These are phyloP conservation scores for Anhinga rufa DNA, from an alignment of 2,113 vertebrate species.

Conservation along the genomic window DNA sequence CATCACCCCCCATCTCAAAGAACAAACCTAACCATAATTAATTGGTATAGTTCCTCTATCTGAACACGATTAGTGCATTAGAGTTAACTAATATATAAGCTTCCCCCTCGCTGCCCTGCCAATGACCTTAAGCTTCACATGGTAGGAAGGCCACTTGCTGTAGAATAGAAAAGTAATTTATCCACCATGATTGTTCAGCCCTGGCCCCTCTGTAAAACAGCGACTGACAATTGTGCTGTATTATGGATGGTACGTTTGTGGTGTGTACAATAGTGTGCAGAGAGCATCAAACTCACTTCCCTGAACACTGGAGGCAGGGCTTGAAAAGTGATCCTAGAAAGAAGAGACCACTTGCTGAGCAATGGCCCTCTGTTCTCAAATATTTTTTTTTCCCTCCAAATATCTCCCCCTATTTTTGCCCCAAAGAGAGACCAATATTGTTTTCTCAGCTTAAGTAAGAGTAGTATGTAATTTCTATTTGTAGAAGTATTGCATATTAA, in stretches of 20 bases:
- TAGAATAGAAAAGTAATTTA: slow-evolving; percentile 62
- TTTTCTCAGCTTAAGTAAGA: slow-evolving; percentile 52
- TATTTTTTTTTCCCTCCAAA: neutral
- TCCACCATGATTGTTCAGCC: slow-evolving; percentile 38
- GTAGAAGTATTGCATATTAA: neutral
- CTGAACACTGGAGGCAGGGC: slow-evolving; percentile 10
- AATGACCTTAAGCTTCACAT: slow-evolving; percentile 58
- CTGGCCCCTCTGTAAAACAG: slow-evolving; percentile 57
- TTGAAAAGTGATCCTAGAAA: slow-evolving; percentile 13
- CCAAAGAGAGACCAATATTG: neutral
- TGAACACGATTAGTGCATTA: slow-evolving; percentile 46
- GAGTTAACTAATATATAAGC: slow-evolving; percentile 56
- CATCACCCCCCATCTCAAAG: neutral
- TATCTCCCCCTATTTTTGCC: neutral
- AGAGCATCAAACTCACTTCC: neutral
- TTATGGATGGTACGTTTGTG: slow-evolving; percentile 51
- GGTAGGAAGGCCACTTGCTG: slow-evolving; percentile 61
- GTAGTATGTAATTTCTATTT: slow-evolving; percentile 4
- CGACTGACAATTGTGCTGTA: slow-evolving; percentile 55
- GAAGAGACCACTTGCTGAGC: slow-evolving; percentile 19
- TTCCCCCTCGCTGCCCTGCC: slow-evolving; percentile 40
- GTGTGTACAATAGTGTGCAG: slow-evolving; percentile 10
- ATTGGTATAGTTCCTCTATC: slow-evolving; percentile 31
- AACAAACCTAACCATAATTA: neutral
- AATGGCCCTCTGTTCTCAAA: slow-evolving; percentile 33